Conservation (phyloP, 2,113 vertebrate genomes). For the Nerophis ophidion region DNA sequence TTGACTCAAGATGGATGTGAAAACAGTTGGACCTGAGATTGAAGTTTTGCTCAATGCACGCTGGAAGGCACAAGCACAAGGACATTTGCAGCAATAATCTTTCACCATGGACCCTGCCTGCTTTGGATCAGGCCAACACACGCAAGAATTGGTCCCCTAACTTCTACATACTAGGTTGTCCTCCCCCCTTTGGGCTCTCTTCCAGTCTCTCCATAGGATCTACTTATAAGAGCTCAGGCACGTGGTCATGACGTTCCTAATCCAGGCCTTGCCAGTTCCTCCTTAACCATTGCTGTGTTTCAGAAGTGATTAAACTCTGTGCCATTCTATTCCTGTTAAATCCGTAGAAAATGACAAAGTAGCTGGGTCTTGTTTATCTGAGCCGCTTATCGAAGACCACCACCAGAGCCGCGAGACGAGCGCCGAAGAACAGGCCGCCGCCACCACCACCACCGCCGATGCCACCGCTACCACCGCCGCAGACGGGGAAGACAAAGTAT, state of each 20-base stretch:
- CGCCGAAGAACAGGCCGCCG: slow-evolving; percentile 79
- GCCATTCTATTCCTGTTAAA: slow-evolving; percentile 99
- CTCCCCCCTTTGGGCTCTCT: slow-evolving; percentile 61
- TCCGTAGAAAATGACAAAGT: slow-evolving; percentile 99
- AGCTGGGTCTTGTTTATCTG: slow-evolving; percentile 99
- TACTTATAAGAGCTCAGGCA: slow-evolving; percentile 67
- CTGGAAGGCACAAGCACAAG: slow-evolving; percentile 49
- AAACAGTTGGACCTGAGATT: slow-evolving; percentile 60
- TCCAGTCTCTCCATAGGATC: slow-evolving; percentile 76
- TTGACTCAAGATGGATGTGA: slow-evolving; percentile 57
- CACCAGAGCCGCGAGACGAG: slow-evolving; percentile 74
- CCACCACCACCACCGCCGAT: neutral
- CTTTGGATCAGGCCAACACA: slow-evolving; percentile 67
- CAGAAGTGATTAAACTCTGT: slow-evolving; percentile 99
- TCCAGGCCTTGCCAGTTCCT: slow-evolving; percentile 90
- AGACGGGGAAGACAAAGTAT: slow-evolving; percentile 82
- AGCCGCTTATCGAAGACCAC: slow-evolving; percentile 89
- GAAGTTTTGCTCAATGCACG: slow-evolving; percentile 58
- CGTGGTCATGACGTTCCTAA: slow-evolving; percentile 82
- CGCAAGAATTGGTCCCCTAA: slow-evolving; percentile 15
- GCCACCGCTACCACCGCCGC: slow-evolving; percentile 55
- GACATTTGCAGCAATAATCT: slow-evolving; percentile 47
- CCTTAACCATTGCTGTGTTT: slow-evolving; percentile 96
- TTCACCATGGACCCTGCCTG: slow-evolving; percentile 52
- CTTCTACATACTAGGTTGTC: slow-evolving; percentile 46